Base-by-base conservation (phyloP, 2,888 invertebrate genomes). In the Gymnosoma rotundatum region DNA sequence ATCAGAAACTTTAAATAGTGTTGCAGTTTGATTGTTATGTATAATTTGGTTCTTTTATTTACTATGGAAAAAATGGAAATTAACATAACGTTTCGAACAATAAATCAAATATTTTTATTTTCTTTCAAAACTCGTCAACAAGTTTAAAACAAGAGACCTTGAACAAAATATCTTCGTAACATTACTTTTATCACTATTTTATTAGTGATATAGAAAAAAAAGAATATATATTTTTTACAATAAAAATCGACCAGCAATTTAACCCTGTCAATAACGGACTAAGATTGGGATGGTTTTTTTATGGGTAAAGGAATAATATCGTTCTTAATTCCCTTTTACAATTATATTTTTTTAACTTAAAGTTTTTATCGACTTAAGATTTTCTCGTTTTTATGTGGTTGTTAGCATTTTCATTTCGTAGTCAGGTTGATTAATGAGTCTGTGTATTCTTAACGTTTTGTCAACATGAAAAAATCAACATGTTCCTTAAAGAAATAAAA, bases 391-490 rank as follows among this genome's bases (percentile, higher is more conserved):
- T 38, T 42, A 63, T 9, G 45, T 21, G 10, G 20, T 70, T 3
- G 21, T 54, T 60, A 25, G 14, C 36, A 64, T 66, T 66, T 73
- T 79, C 75, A 10, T 66, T 61, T 72, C 18, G 52, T 63, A 67
- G 66, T 73, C 78, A 81, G 56, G 73, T 78, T 84, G 83, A 84
- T 84, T 81, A 81, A 84, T 84, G 81, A 78, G 76, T 38, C 78
- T 52, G 56, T 78, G 73, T 84, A 76, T 56, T 84, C 73, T 81
- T 64, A 84, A 84, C 73, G 63, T 81, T 81, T 84, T 84, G 83
- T 81, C 83, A 84, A 84, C 81, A 84, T 72, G 66, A n/a, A 75
- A 72, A 79, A 45, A 72, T 70, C 74, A 70, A 73, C 75, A 79
- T 72, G n/a, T 78, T 60, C 32, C 25, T 76, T 60, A 5, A 20